A percentile compares a stretch with the other conserved stretches of the same genome.
phyloP scores from a whole-genome alignment of 2,888 invertebrate genomes.

The Pandemis heparana region DNA sequence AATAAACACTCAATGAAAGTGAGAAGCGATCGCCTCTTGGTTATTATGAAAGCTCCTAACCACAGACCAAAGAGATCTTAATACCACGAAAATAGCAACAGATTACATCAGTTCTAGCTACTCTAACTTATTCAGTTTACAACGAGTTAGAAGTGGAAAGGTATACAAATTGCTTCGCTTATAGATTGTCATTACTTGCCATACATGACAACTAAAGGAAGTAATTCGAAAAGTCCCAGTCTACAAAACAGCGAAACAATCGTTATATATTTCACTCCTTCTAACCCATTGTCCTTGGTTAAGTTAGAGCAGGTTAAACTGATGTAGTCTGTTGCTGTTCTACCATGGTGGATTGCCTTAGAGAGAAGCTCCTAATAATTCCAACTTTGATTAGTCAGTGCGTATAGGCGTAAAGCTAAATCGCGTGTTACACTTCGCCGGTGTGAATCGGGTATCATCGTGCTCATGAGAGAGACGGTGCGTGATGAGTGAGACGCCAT shows the following conservation, averaged over 20 bases:
- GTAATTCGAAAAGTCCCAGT: too few relatives aligned
- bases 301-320: too few relatives aligned
- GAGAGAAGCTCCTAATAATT: constrained; percentile 46
- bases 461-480: constrained; percentile 69
- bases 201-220: too few relatives aligned
- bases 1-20: constrained; percentile 81
- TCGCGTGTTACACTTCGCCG: constrained; percentile 75
- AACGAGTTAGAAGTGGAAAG: not conserved
- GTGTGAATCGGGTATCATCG: constrained; percentile 83
- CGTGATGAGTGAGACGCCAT: constrained; percentile 47
- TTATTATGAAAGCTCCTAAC: constrained; percentile 79
- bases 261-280: too few relatives aligned
- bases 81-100: not conserved
- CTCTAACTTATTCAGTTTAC: not conserved
- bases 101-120: not conserved
- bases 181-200: too few relatives aligned
- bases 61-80: constrained; percentile 6
- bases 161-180: too few relatives aligned
- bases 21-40: constrained; percentile 79
- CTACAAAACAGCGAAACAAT: too few relatives aligned
- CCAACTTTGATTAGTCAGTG: constrained; percentile 67
- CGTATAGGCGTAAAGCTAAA: constrained; percentile 68
- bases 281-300: too few relatives aligned
- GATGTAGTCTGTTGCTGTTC: not conserved
- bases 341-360: not conserved